Evolutionary conservation across 2,113 vertebrate species (phyloP), one percentile per base, ranked within the genome.

Genomic region (Cromileptes altivelis): DNA sequence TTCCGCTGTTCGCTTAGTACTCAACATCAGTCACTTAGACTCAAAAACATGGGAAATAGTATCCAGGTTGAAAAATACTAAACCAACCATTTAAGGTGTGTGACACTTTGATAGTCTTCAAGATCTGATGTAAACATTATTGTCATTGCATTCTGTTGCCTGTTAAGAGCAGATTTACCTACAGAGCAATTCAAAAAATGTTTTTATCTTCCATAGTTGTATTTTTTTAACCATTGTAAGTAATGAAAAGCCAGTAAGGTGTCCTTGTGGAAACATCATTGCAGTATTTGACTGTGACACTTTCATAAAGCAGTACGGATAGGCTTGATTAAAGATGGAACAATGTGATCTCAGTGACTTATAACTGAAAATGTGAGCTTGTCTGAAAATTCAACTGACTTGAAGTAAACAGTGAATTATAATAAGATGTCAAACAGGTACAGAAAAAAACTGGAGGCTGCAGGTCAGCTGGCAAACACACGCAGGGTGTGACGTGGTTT

Each of bases 191-290:
- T 79, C 10, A 53, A 55, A 63, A 1, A 18, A 30, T 30, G 30
- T 81, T 76, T 87, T 76, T 80, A 82, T 69, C 65, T 53, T 84
- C 12, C 37, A 61, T 49, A 73, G 69, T 21, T 75, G 7, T 76
- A 30, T 80, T 74, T 63, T 81, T 19, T 60, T 56, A 37, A 75
- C 40, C 13, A 45, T 45, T 64, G 25, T 27, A 27, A 27, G 27
- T 63, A n/a, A 45, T 76, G 21, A 52, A 8, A 72, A 64, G 15
- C 23, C n/a, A 45, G 27, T 7, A 55, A 68, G n/a, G 18, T 37
- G 21, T 65, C 25, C 0, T 1, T 13, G 30, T 74, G 14, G 21
- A 75, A 78, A 78, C n/a, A 57, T 21, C 13, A 58, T n/a, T 27
- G 8, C 47, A 21, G 17, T 57, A 19, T 60, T 67, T 75, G 19